phyloP scores from a whole-genome alignment of 1,140 invertebrate species.

The Drosophila ogumai region DNA sequence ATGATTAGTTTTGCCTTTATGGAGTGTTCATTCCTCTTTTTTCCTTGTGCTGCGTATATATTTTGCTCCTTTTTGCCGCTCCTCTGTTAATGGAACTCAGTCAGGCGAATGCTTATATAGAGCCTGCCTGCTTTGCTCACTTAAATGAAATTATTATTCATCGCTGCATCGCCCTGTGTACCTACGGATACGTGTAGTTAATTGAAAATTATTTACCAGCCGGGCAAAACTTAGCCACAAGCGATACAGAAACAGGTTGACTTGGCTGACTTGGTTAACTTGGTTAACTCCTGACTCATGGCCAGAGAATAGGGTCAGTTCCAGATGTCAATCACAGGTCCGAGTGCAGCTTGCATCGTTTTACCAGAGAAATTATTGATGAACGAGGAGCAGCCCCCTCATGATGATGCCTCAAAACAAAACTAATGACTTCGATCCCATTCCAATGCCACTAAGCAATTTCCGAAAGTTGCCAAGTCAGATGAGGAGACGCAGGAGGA shows the following conservation, averaged over 20 bases:
- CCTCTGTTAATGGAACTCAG: conserved; percentile 37
- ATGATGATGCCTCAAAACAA: conserved; percentile 30
- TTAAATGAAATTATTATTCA: conserved; percentile 56
- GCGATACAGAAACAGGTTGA: conserved; percentile 30
- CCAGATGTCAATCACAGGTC: conserved; percentile 71
- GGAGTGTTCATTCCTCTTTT: conserved; percentile 28
- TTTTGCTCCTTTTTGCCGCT: conserved; percentile 1
- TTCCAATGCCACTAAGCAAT: conserved; percentile 46
- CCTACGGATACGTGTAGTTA: conserved; percentile 50
- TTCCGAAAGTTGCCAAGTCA: conserved; percentile 75
- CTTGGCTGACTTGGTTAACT: conserved; percentile 8
- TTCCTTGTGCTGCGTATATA: not conserved
- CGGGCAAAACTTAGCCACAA: conserved; percentile 36
- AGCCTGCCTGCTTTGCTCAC: conserved; percentile 11
- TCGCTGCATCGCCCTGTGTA: conserved; percentile 17
- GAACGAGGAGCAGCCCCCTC: conserved; percentile 35
- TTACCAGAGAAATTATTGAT: conserved; percentile 75
- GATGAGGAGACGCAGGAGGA: conserved; percentile 9
- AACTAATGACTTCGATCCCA: conserved; percentile 23
- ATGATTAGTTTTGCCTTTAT: conserved; percentile 79
- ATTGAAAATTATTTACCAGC: conserved; percentile 75
- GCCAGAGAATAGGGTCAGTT: conserved; percentile 43
- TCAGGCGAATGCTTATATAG: conserved; percentile 16
- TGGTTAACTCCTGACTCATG: conserved; percentile 39
- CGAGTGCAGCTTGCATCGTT: conserved; percentile 62